Evolutionary conservation across 2,888 invertebrate genomes (phyloP).

Genomic region (Melanostoma scalare): DNA sequence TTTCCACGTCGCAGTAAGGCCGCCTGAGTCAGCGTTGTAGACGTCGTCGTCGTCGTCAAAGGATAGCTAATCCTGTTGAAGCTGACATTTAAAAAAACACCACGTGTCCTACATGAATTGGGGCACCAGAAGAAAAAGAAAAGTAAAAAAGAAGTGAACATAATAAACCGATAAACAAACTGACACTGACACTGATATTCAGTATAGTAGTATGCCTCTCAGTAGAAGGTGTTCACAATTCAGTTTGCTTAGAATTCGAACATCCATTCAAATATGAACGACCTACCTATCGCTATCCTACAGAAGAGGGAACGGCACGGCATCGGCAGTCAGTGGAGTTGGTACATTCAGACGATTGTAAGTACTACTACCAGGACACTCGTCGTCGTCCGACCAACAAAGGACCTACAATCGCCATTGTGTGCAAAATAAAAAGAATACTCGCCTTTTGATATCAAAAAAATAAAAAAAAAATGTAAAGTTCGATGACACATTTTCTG

Average conservation of each 20-base stretch:
- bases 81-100: not conserved
- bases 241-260: slow-evolving; percentile 36
- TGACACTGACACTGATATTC: slow-evolving; percentile 61
- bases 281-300: no score
- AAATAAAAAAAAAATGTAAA: slow-evolving; percentile 51
- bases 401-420: slow-evolving; percentile 63
- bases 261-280: slow-evolving; percentile 44
- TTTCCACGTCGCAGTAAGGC: not conserved
- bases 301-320: slow-evolving; percentile 10
- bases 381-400: slow-evolving; percentile 35
- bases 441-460: slow-evolving; percentile 59
- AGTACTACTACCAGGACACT: slow-evolving; percentile 59
- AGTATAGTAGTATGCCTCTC: not conserved
- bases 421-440: slow-evolving; percentile 62
- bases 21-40: no score
- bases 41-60: no score
- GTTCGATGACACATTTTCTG: slow-evolving; percentile 73
- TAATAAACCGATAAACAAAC: slow-evolving; percentile 31
- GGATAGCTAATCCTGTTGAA: no score
- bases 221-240: slow-evolving; percentile 17
- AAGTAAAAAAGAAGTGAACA: not conserved
- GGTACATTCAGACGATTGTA: slow-evolving; percentile 48
- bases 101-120: not conserved
- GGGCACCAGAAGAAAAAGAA: no score
- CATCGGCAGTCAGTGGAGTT: slow-evolving; percentile 37